Evolutionary conservation across 2,113 vertebrate species (phyloP), one percentile per base, ranked within the genome.

Genomic region (Apodemus sylvaticus): DNA sequence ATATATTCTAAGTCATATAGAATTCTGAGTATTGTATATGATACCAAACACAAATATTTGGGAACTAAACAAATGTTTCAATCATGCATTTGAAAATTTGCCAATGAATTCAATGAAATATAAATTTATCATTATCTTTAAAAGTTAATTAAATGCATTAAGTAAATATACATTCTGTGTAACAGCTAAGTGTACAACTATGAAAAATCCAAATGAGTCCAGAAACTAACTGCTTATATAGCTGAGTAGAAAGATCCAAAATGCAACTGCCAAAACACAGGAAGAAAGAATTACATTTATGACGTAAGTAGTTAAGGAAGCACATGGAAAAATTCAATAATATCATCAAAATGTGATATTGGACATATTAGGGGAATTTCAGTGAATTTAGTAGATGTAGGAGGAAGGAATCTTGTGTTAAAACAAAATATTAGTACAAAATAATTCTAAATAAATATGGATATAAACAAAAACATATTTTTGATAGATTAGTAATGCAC

Each of bases 71-170:
- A 29, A 89, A 0, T 71, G 12, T 86, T 89, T 86, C 42, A 29
- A 79, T 17, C n/a, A 76, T 68, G 79, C 0, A 51, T 87, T 93
- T 95, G 24, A 89, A 95, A 77, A 62, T 39, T 20, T 74, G 0
- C 17, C 58, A 7, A 20, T 82, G 3, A 83, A 78, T 36, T 62
- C 19, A 64, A 5, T 71, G 22, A 91, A 93, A 60, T 55, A 11
- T 34, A 26, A 87, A 71, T 96, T 82, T 76, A 77, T 91, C 42
- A 62, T 78, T 55, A 93, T 76, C 20, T 86, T 90, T 83, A 71
- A 5, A 87, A 86, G 81, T 74, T 5, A 68, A 19, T 74, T 76
- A 6, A 76, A 90, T 45, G 26, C 42, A 73, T 53, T 36, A 60
- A 86, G 26, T 60, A 66, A 90, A 42, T 70, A 45, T 9, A 1